A percentile compares a stretch with the other conserved stretches of the same genome.
Evolutionary conservation across 1,140 invertebrate genomes (phyloP).

Genomic region (Lutraria rhynchaena): DNA sequence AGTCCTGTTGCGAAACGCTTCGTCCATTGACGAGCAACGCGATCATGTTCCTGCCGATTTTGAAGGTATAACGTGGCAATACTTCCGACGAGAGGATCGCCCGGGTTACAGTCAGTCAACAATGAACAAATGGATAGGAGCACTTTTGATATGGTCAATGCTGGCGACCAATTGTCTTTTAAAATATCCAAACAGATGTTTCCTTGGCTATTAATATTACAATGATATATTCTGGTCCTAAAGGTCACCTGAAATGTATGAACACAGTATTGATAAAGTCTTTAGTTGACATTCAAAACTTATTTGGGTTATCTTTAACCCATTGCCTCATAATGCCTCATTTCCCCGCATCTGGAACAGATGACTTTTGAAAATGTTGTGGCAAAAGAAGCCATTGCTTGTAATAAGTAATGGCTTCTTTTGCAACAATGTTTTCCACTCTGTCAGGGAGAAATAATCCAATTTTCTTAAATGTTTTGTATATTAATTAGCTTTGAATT

Average conservation of each 20-base stretch:
- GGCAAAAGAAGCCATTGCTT: too few relatives aligned
- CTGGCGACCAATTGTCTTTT: slow-evolving; percentile 82
- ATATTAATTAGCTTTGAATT: too few relatives aligned
- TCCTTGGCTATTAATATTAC: slow-evolving; percentile 82
- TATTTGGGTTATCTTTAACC: too few relatives aligned
- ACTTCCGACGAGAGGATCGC: slow-evolving; percentile 98
- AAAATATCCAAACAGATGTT: slow-evolving; percentile 82
- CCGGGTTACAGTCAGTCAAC: slow-evolving; percentile 86
- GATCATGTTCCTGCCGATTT: slow-evolving; percentile 98
- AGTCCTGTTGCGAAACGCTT: slow-evolving; percentile 96
- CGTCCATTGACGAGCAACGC: slow-evolving; percentile 98
- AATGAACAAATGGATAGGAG: slow-evolving; percentile 90
- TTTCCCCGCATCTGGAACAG: too few relatives aligned
- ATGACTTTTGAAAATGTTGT: too few relatives aligned
- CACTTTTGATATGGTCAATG: slow-evolving; percentile 84
- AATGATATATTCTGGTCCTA: slow-evolving; percentile 85
- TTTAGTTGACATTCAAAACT: too few relatives aligned
- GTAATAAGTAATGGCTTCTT: too few relatives aligned
- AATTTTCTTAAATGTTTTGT: too few relatives aligned
- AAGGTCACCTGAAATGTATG: slow-evolving; percentile 92
- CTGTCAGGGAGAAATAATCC: too few relatives aligned
- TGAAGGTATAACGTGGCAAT: slow-evolving; percentile 99
- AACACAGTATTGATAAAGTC: too few relatives aligned
- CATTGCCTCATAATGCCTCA: too few relatives aligned
- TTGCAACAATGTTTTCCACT: too few relatives aligned